These are phyloP conservation scores for Andricus quercusramuli DNA, from an alignment of 2,888 invertebrate genomes.

Conservation along the genomic window DNA sequence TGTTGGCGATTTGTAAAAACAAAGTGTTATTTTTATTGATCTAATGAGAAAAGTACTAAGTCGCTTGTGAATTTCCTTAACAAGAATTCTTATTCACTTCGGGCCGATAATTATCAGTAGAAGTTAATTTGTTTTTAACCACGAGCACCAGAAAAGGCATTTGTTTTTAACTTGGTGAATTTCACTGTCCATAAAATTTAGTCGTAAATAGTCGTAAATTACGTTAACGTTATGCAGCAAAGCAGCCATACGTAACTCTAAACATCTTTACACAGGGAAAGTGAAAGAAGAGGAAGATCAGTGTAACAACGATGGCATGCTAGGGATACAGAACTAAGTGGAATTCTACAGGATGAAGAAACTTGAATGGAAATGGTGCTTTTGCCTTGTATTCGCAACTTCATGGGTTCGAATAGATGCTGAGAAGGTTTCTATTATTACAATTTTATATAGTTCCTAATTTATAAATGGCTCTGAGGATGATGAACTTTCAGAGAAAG, in stretches of 20 bases:
- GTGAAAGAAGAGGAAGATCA: slow-evolving; percentile 17
- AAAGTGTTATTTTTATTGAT: too few relatives aligned
- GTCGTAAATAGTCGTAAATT: slow-evolving; percentile 30
- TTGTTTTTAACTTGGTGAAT: neutral
- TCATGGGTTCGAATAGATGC: slow-evolving; percentile 13
- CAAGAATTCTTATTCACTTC: neutral
- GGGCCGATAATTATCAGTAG: neutral
- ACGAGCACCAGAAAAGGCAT: neutral
- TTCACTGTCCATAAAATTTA: slow-evolving; percentile 15
- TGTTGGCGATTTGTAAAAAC: too few relatives aligned
- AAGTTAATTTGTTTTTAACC: neutral
- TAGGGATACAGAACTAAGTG: neutral
- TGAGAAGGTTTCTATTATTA: slow-evolving; percentile 23
- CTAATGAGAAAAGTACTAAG: too few relatives aligned
- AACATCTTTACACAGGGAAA: slow-evolving; percentile 34
- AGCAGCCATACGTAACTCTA: slow-evolving; percentile 11
- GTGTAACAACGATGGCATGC: neutral
- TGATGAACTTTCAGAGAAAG: neutral
- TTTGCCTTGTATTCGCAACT: slow-evolving; percentile 2
- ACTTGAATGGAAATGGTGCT: slow-evolving; percentile 4
- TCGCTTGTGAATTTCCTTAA: neutral
- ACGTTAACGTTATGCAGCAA: neutral
- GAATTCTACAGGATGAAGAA: slow-evolving; percentile 31
- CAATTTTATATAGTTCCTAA: neutral
- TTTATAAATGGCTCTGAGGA: neutral